Base-by-base conservation (phyloP, 2,888 invertebrate genomes). In the Chorisops tibialis region DNA sequence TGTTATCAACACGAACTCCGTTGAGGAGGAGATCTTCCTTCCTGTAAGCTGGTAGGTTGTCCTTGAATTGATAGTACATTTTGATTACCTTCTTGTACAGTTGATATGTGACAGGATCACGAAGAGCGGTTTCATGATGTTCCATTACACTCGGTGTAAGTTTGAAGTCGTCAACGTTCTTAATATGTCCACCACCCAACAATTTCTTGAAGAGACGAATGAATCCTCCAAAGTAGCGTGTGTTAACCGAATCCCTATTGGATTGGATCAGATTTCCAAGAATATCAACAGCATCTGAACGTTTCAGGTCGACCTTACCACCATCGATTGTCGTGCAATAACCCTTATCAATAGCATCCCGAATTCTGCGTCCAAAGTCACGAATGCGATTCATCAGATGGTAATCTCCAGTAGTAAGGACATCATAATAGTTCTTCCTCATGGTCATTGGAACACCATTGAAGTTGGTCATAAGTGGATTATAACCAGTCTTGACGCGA, bases 101-200 rank as follows among this genome's bases (percentile, higher is more conserved):
- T 73, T 83, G 82, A 77, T 85, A 89, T 81, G 86, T 87, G 30
- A 83, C 84, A 6, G 88, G 88, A 70, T 89, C 89, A 58, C 86
- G 82, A 18, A 86, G 76, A 6, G 83, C 79, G 9, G 87, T 86
- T 70, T 85, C 83, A 68, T 81, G 81, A 65, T 85, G 81, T 72
- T 87, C 86, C 63, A 87, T 73, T 19, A 77, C 81, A 4, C 86
- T 83, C 38, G 87, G 86, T 0, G 81, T 76, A 59, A 83, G 22
- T 19, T 37, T 39, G 41, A 18, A 38, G 5, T 39, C 30, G 18
- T 52, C 48, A n/a, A n/a, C 24, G 24, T 61, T 43, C 43, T 56
- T 56, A 4, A 56, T 30, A 22, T 56, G 45, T 30, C 45, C 56
- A 45, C 56, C 56, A 2, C 56, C 56, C 6, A 56, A 43, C 1